Conservation (phyloP, 2,888 invertebrate species). For the Diogma glabrata region DNA sequence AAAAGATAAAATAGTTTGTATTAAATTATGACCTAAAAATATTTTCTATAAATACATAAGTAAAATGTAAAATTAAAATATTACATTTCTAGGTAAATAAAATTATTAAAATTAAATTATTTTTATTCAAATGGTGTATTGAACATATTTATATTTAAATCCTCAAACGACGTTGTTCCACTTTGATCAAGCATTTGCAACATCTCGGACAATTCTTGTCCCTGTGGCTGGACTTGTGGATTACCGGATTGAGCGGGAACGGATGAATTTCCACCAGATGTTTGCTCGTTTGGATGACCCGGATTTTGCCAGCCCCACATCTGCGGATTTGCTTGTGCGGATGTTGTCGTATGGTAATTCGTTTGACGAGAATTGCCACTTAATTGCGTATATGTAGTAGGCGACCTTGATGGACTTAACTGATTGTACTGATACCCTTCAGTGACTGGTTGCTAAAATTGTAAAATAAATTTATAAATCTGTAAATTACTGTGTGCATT, state of each 20-base stretch:
- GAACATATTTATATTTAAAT: slow-evolving; percentile 82
- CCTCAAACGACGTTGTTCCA: slow-evolving; percentile 73
- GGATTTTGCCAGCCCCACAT: slow-evolving; percentile 70
- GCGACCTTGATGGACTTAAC: slow-evolving; percentile 71
- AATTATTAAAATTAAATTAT: slow-evolving; percentile 13
- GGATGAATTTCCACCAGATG: slow-evolving; percentile 38
- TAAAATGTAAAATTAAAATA: too few species aligned
- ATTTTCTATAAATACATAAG: too few species aligned
- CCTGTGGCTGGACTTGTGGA: slow-evolving; percentile 45
- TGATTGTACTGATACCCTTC: slow-evolving; percentile 58
- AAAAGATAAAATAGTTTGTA: too few species aligned
- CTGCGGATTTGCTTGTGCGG: slow-evolving; percentile 41
- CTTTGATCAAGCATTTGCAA: slow-evolving; percentile 83
- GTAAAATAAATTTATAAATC: too few species aligned
- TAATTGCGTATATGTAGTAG: slow-evolving; percentile 70
- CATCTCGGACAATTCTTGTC: slow-evolving; percentile 83
- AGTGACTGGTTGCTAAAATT: slow-evolving; percentile 46
- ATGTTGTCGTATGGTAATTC: slow-evolving; percentile 39
- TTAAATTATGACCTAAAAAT: too few species aligned
- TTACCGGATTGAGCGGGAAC: slow-evolving; percentile 30
- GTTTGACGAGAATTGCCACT: slow-evolving; percentile 48
- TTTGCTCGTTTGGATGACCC: slow-evolving; percentile 37
- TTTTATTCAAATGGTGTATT: slow-evolving; percentile 62
- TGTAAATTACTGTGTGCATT: too few species aligned
- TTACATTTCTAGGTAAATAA: too few species aligned